Percentiles rank a stretch among this genome's conserved stretches.
Evolutionary conservation across 2,113 vertebrate species (phyloP).

Genomic region (Catagonus wagneri): DNA sequence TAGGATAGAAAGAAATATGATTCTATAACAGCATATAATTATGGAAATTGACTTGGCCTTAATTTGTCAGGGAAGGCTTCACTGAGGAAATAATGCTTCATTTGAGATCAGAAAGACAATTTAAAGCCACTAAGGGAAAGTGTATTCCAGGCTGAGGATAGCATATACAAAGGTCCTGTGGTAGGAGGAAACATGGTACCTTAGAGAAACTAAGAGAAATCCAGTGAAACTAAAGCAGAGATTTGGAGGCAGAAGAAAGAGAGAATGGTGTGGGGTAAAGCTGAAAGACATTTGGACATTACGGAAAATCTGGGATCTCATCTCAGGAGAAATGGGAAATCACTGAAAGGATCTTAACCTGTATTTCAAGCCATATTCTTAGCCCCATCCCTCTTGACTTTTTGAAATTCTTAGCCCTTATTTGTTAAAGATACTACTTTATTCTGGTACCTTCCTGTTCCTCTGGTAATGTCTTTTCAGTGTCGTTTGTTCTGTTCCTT

Average conservation of each 20-base stretch:
- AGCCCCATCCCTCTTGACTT: not conserved
- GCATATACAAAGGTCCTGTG: not conserved
- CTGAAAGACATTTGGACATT: not conserved
- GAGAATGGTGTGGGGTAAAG: not conserved
- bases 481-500: not conserved
- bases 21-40: constrained; percentile 21
- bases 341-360: not conserved
- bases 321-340: not conserved
- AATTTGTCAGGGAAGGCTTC: not conserved
- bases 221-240: not conserved
- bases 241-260: not conserved
- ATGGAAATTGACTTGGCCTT: constrained; percentile 2
- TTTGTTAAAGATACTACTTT: not conserved
- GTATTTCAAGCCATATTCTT: not conserved
- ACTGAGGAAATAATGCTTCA: not conserved
- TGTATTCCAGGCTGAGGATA: not conserved
- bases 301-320: not conserved
- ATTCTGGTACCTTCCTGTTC: not conserved
- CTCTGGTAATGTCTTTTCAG: not conserved
- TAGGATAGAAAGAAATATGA: not conserved
- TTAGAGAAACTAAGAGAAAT: not conserved
- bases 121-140: not conserved
- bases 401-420: not conserved
- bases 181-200: not conserved
- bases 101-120: not conserved